These are phyloP conservation scores for Phengaris alcon DNA, from an alignment of 2,888 invertebrate species.

Conservation along the genomic window DNA sequence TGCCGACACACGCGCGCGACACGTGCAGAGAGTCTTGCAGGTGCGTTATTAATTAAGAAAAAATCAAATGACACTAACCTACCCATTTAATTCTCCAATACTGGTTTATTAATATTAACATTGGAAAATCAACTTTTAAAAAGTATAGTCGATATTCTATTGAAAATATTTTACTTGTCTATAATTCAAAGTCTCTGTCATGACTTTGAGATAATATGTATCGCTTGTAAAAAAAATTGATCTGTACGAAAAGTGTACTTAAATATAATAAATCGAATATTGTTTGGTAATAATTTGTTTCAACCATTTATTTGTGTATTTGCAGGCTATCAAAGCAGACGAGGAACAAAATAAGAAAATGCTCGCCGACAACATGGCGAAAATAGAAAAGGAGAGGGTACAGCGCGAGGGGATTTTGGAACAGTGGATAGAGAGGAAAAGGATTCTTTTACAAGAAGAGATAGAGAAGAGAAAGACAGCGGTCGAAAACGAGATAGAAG, in stretches of 20 bases:
- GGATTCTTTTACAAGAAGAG: slow-evolving; percentile 54
- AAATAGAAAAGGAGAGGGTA: slow-evolving; percentile 3
- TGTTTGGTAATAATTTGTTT: no score
- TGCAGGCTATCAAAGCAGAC: slow-evolving; percentile 39
- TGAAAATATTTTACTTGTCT: no score
- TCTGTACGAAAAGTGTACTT: no score
- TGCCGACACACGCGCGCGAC: slow-evolving; percentile 8
- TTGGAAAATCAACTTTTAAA: no score
- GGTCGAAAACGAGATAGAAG: slow-evolving; percentile 47
- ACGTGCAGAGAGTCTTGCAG: neutral
- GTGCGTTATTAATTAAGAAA: neutral
- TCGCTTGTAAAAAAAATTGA: no score
- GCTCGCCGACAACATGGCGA: slow-evolving; percentile 41
- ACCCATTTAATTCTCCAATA: no score
- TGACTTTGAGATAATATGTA: no score
- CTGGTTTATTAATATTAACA: no score
- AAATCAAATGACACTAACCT: neutral
- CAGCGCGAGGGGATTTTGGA: slow-evolving; percentile 44
- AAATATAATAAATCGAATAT: no score
- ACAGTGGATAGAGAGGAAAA: slow-evolving; percentile 51
- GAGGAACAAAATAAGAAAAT: slow-evolving; percentile 41
- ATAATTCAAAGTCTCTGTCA: no score
- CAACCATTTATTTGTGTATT: neutral
- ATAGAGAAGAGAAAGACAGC: slow-evolving; percentile 43
- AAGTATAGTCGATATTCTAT: no score